phyloP scores from a whole-genome alignment of 1,140 invertebrate genomes.

The Euglossa dilemma region DNA sequence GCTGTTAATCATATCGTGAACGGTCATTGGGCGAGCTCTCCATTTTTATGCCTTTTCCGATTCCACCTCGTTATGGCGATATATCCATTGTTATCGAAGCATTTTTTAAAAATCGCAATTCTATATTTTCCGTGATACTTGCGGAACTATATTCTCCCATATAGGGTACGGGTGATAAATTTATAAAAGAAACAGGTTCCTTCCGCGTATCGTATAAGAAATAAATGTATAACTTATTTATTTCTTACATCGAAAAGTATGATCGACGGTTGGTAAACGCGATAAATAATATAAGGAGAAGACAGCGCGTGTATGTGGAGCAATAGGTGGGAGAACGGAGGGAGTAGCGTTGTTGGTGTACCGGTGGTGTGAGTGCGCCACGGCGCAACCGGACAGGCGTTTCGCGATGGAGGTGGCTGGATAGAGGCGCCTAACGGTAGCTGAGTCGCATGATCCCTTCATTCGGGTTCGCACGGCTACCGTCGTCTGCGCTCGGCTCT shows the following conservation, averaged over 20 bases:
- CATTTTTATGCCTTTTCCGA: neutral
- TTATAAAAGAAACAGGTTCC: too few species aligned
- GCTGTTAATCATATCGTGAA: neutral
- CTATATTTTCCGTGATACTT: too few species aligned
- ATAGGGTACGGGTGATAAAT: too few species aligned
- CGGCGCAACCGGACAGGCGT: slow-evolving; percentile 52
- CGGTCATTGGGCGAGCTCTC: neutral
- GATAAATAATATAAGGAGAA: slow-evolving; percentile 6
- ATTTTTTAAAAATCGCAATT: too few species aligned
- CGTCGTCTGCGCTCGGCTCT: slow-evolving; percentile 55
- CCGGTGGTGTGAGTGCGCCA: slow-evolving; percentile 36
- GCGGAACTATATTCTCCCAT: too few species aligned
- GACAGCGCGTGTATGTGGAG: neutral
- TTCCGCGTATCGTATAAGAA: too few species aligned
- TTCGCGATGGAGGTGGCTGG: slow-evolving; percentile 40
- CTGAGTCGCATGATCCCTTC: slow-evolving; percentile 56
- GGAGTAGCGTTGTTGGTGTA: neutral
- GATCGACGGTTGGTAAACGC: neutral
- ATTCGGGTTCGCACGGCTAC: slow-evolving; percentile 59
- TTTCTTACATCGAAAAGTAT: too few species aligned
- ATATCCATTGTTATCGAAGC: neutral
- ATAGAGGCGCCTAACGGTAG: slow-evolving; percentile 48
- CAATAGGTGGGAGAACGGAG: neutral
- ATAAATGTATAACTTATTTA: too few species aligned
- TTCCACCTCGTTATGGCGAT: neutral